Conservation (phyloP, 2,888 invertebrate genomes). For the Eustalomyia histrio region DNA sequence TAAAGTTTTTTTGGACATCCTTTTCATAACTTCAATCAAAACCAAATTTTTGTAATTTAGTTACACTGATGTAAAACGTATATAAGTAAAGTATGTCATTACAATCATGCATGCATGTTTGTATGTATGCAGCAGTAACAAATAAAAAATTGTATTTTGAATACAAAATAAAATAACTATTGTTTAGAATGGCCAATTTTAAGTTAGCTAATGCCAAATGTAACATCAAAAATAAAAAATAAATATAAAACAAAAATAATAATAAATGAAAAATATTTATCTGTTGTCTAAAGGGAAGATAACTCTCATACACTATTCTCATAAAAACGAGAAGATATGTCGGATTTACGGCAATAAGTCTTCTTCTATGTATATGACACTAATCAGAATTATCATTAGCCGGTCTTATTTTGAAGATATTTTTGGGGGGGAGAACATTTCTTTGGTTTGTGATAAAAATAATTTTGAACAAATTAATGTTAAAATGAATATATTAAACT, state of each 20-base stretch:
- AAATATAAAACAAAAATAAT: background rate
- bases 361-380: too few relatives aligned
- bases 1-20: slow-evolving; percentile 49
- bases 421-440: too few relatives aligned
- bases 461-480: too few relatives aligned
- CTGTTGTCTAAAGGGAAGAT: background rate
- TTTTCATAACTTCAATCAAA: slow-evolving; percentile 66
- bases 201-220: background rate
- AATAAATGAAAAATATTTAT: background rate
- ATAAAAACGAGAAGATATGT: too few relatives aligned
- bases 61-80: slow-evolving; percentile 46
- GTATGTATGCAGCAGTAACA: background rate
- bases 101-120: background rate
- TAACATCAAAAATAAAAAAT: background rate
- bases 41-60: slow-evolving; percentile 63
- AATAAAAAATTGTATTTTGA: background rate
- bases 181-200: slow-evolving; percentile 1
- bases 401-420: too few relatives aligned
- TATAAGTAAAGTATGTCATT: background rate
- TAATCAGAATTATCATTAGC: too few relatives aligned
- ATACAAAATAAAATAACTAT: slow-evolving; percentile 5
- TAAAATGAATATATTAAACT: too few relatives aligned
- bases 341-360: too few relatives aligned
- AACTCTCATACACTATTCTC: too few relatives aligned
- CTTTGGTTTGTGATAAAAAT: too few relatives aligned